phyloP scores from a whole-genome alignment of 2,888 invertebrate genomes.

The Craniophora ligustri region DNA sequence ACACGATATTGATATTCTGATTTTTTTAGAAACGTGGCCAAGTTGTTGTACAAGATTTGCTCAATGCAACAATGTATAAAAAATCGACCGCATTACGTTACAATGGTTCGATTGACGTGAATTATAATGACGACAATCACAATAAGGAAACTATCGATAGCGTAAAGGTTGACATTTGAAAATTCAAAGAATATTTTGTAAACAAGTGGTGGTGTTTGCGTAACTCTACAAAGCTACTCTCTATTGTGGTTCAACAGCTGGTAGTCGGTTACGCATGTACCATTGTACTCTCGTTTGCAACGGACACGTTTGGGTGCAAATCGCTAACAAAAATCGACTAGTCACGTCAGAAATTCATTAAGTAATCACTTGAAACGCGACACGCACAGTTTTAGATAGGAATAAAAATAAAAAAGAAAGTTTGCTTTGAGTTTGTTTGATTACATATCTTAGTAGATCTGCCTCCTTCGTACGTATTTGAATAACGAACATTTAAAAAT shows the following conservation, averaged over 20 bases:
- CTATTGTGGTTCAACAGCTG: slow-evolving; percentile 83
- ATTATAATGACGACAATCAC: slow-evolving; percentile 30
- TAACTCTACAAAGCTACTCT: slow-evolving; percentile 76
- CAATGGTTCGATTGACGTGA: slow-evolving; percentile 32
- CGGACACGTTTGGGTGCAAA: slow-evolving; percentile 63
- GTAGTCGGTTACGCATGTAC: slow-evolving; percentile 74
- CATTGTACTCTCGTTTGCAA: slow-evolving; percentile 78
- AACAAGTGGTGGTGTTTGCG: slow-evolving; percentile 74
- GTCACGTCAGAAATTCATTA: slow-evolving; percentile 14
- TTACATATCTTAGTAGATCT: no score
- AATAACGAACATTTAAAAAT: no score
- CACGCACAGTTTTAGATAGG: background rate
- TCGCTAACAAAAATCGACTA: slow-evolving; percentile 48
- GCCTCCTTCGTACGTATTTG: no score
- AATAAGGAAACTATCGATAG: slow-evolving; percentile 46
- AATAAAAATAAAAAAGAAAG: slow-evolving; percentile 7
- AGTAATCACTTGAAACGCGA: slow-evolving; percentile 19
- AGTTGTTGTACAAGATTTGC: background rate
- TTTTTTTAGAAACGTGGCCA: slow-evolving; percentile 1
- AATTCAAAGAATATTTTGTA: slow-evolving; percentile 71
- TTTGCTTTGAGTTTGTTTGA: background rate
- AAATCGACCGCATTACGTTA: slow-evolving; percentile 21
- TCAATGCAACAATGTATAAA: slow-evolving; percentile 18
- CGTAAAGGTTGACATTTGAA: slow-evolving; percentile 23
- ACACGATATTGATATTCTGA: slow-evolving; percentile 7